These are phyloP conservation scores for Drosophila pseudotalamancana DNA, from an alignment of 2,888 invertebrate species.

Conservation along the genomic window DNA sequence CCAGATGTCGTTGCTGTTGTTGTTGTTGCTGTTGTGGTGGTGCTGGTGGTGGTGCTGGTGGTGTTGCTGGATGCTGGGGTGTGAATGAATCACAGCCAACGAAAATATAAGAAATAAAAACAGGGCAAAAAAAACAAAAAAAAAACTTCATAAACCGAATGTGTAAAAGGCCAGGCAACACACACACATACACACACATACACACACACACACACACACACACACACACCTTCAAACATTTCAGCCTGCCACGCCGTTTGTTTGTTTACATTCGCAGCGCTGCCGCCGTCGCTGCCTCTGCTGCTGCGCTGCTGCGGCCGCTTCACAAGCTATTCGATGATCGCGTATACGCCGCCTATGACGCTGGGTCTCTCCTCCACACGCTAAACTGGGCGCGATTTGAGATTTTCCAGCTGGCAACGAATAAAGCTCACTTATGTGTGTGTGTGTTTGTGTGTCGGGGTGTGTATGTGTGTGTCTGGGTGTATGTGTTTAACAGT, in stretches of 20 bases:
- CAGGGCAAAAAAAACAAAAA: too few relatives aligned
- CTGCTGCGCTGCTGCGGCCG: not conserved
- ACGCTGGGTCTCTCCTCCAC: conserved; percentile 18
- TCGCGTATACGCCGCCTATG: conserved; percentile 42
- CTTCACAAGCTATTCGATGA: not conserved
- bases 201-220: conserved; percentile 6
- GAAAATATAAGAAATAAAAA: conserved; percentile 54
- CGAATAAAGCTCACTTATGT: conserved; percentile 33
- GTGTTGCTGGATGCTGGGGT: conserved; percentile 25
- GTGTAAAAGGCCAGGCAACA: conserved; percentile 24
- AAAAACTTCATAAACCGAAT: conserved; percentile 40
- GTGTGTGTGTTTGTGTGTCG: not conserved
- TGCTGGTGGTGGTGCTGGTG: conserved; percentile 18
- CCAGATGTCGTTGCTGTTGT: conserved; percentile 24
- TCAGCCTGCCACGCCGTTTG: conserved; percentile 47
- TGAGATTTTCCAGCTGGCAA: conserved; percentile 78
- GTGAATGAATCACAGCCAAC: conserved; percentile 56
- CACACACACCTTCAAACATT: conserved; percentile 3
- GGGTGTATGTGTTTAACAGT: not conserved
- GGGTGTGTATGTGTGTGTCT: not conserved
- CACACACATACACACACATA: conserved; percentile 8
- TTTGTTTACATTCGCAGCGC: conserved; percentile 58
- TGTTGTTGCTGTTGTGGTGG: conserved; percentile 7
- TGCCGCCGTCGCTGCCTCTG: not conserved
- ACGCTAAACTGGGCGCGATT: conserved; percentile 57